A percentile compares a stretch with the other conserved stretches of the same genome.
Conservation (phyloP, 2,797 vertebrate genomes). For the Poeciliopsis infans region DNA sequence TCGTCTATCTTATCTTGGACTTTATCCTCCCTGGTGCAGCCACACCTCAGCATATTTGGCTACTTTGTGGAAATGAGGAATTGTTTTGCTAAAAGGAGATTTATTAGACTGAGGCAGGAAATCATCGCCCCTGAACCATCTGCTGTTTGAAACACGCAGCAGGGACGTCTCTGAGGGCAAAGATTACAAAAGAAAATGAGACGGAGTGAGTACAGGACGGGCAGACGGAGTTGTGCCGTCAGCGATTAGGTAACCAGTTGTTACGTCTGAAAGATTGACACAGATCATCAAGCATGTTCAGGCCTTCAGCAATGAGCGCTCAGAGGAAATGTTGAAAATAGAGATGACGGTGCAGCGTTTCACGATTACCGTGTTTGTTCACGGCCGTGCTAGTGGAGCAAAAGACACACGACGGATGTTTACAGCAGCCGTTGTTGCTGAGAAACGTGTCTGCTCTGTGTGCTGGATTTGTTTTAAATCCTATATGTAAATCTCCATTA, state of each 20-base stretch:
- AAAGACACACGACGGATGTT: background rate
- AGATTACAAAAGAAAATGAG: constrained; percentile 56
- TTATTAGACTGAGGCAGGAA: constrained; percentile 22
- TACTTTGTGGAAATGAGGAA: constrained; percentile 13
- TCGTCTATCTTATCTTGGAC: background rate
- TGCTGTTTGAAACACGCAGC: constrained; percentile 39
- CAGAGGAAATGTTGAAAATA: constrained; percentile 23
- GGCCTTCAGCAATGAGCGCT: background rate
- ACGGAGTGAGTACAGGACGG: constrained; percentile 38
- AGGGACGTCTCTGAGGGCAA: constrained; percentile 57
- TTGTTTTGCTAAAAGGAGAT: constrained; percentile 20
- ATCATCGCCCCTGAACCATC: constrained; percentile 36
- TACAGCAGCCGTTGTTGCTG: constrained; percentile 4
- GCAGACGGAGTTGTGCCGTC: constrained; percentile 25
- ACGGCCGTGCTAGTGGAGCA: background rate
- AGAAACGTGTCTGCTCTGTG: background rate
- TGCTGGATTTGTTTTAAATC: background rate
- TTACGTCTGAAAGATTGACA: constrained; percentile 28
- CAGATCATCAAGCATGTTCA: background rate
- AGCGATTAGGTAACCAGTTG: constrained; percentile 50
- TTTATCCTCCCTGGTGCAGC: background rate
- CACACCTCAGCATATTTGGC: constrained; percentile 2
- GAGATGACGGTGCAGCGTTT: background rate
- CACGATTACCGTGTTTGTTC: background rate
- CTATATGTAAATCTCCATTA: background rate